Evolutionary conservation across 2,888 invertebrate species (phyloP).

Genomic region (Lithophane ornitopus): DNA sequence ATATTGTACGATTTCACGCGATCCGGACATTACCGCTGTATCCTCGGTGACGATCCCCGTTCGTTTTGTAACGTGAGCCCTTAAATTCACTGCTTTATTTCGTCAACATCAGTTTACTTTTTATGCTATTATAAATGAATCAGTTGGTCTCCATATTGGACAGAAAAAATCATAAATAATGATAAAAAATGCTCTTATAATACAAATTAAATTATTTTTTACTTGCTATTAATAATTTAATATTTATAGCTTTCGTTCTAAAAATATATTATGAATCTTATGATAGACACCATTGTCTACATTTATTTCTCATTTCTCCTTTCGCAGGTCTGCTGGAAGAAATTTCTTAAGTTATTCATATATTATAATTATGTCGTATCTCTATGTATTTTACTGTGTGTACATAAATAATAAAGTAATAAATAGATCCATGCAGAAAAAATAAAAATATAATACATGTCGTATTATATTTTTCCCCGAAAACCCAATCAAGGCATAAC

Average conservation of each 20-base stretch:
- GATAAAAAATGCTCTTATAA: neutral
- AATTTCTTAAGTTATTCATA: too few species aligned
- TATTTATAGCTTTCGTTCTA: neutral
- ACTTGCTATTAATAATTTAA: neutral
- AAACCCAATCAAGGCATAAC: neutral
- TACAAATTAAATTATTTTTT: neutral
- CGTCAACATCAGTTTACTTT: constrained; percentile 44
- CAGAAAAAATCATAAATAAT: neutral
- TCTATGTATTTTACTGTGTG: too few species aligned
- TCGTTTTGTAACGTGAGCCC: constrained; percentile 68
- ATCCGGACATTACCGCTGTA: constrained; percentile 84
- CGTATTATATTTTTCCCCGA: too few species aligned
- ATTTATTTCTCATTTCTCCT: too few species aligned
- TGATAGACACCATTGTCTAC: too few species aligned
- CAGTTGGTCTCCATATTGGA: constrained; percentile 21
- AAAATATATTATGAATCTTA: neutral
- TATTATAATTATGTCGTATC: too few species aligned
- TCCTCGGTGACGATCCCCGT: constrained; percentile 70
- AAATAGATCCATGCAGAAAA: neutral
- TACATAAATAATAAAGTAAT: too few species aligned
- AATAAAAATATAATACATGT: too few species aligned
- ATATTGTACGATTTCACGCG: constrained; percentile 90
- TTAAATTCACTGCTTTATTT: constrained; percentile 63
- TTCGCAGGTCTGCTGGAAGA: too few species aligned
- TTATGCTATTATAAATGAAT: constrained; percentile 53